Percentiles rank a stretch among this genome's conserved stretches.
Evolutionary conservation across 1,140 invertebrate species (phyloP).

Genomic region (Scaptodrosophila lebanonensis): DNA sequence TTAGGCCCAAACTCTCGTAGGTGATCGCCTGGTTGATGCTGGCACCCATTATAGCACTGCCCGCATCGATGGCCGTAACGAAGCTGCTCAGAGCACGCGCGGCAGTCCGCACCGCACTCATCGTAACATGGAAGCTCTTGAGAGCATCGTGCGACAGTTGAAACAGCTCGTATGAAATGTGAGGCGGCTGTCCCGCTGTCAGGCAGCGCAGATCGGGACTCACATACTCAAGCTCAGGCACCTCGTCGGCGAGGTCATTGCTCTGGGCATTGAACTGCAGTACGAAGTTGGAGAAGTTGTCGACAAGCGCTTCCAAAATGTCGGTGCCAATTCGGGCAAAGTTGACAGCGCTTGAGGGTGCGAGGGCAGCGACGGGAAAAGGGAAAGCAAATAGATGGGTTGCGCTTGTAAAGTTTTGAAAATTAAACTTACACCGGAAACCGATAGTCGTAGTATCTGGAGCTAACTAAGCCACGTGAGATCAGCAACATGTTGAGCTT

Average conservation of each 20-base stretch:
- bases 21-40: slow-evolving; percentile 60
- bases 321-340: slow-evolving; percentile 74
- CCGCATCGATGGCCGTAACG: slow-evolving; percentile 59
- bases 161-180: slow-evolving; percentile 42
- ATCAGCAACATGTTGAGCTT: slow-evolving; percentile 71
- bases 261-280: slow-evolving; percentile 69
- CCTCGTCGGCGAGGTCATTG: slow-evolving; percentile 37
- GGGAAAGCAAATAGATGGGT: background rate
- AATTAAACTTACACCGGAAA: slow-evolving; percentile 63
- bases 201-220: slow-evolving; percentile 60
- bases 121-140: slow-evolving; percentile 64
- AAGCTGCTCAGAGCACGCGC: slow-evolving; percentile 58
- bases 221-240: slow-evolving; percentile 46
- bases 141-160: slow-evolving; percentile 50
- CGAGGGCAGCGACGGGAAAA: background rate
- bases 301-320: slow-evolving; percentile 63
- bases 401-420: too few species aligned
- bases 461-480: slow-evolving; percentile 46
- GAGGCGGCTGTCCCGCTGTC: slow-evolving; percentile 44
- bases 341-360: slow-evolving; percentile 52
- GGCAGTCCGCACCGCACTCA: slow-evolving; percentile 63
- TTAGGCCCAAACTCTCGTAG: slow-evolving; percentile 62
- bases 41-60: slow-evolving; percentile 57
- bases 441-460: slow-evolving; percentile 70
- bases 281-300: slow-evolving; percentile 60